Evolutionary conservation across 2,797 vertebrate species (phyloP).

Genomic region (Cetoscarus ocellatus): DNA sequence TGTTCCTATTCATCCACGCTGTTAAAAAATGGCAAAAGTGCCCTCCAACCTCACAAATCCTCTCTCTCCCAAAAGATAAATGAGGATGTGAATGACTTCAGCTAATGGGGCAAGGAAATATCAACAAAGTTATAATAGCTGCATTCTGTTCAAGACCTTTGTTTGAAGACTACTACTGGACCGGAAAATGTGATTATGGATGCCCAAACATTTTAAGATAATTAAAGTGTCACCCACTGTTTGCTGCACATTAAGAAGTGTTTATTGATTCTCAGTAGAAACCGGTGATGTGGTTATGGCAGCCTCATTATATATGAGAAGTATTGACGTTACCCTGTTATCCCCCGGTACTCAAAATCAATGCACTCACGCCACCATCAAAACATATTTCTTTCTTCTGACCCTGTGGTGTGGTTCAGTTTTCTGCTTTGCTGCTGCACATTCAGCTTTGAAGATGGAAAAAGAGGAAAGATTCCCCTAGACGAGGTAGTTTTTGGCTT

Average conservation of each 20-base stretch:
- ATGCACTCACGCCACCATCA: conserved; percentile 8
- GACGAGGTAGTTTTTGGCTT: no score
- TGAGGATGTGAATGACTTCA: neutral
- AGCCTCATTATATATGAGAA: conserved; percentile 14
- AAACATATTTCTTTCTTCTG: neutral
- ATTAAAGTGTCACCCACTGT: conserved; percentile 17
- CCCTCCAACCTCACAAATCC: no score
- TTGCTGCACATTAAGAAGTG: neutral
- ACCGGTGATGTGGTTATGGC: conserved; percentile 6
- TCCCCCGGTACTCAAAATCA: conserved; percentile 5
- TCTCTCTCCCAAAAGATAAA: neutral
- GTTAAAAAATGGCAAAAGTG: no score
- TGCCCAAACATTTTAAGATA: conserved; percentile 17
- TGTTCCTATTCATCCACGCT: no score
- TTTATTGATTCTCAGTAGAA: conserved; percentile 6
- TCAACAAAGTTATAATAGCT: neutral
- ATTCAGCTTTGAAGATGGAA: no score
- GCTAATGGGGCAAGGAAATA: neutral
- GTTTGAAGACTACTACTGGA: neutral
- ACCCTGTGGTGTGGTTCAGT: neutral
- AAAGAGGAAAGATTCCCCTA: no score
- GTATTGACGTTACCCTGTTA: conserved; percentile 18
- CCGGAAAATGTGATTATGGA: conserved; percentile 5
- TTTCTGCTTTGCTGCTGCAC: neutral
- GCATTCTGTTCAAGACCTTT: neutral